Evolutionary conservation across 2,113 vertebrate genomes (phyloP).

Genomic region (Indri indri): DNA sequence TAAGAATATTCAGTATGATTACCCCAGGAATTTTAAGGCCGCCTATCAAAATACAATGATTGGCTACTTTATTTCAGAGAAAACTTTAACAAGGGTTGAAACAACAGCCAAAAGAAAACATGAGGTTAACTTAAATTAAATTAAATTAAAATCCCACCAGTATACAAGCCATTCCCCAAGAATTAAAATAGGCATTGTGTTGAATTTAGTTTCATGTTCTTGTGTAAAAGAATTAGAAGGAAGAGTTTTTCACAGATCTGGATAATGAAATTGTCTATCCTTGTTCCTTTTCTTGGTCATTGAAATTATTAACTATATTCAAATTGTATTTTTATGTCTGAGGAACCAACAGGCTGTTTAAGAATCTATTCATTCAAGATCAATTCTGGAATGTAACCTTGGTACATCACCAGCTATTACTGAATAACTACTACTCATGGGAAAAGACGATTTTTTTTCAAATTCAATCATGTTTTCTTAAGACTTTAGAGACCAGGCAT

Average conservation of each 20-base stretch:
- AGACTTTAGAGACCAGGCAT: not conserved
- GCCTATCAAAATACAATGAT: not conserved
- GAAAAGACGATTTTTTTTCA: not conserved
- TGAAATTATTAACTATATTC: not conserved
- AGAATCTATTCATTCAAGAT: not conserved
- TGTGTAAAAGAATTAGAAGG: not conserved
- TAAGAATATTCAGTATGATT: not conserved
- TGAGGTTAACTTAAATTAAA: not conserved
- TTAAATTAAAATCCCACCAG: not conserved
- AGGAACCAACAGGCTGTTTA: not conserved
- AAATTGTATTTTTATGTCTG: not conserved
- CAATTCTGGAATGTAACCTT: not conserved
- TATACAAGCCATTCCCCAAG: not conserved
- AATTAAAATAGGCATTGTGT: not conserved
- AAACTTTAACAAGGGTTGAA: not conserved
- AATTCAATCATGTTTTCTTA: not conserved
- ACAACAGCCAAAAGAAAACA: not conserved
- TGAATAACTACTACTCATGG: not conserved
- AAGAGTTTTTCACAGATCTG: not conserved
- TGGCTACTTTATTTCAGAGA: not conserved
- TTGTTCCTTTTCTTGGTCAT: not conserved
- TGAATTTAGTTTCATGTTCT: not conserved
- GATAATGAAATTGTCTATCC: not conserved
- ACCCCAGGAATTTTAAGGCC: not conserved
- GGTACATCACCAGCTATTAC: not conserved